Evolutionary conservation across 2,888 invertebrate species (phyloP).

Genomic region (Polymixis flavicincta): DNA sequence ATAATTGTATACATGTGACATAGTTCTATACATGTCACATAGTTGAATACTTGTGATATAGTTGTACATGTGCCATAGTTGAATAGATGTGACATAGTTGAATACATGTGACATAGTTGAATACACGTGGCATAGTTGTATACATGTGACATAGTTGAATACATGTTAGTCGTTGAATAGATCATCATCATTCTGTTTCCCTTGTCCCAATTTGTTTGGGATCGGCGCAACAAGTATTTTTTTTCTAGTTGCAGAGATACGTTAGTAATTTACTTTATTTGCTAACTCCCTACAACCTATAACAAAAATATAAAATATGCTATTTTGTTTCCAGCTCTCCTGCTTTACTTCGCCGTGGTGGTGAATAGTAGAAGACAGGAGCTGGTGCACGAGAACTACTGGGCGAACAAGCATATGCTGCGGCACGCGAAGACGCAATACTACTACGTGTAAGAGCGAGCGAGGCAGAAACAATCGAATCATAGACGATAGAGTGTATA

Average conservation of each 20-base stretch:
- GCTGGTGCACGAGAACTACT: conserved; percentile 72
- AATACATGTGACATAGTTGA: no score
- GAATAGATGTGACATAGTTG: no score
- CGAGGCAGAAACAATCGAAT: conserved; percentile 33
- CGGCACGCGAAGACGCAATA: conserved; percentile 67
- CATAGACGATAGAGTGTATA: not conserved
- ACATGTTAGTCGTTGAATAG: no score
- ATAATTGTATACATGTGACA: no score
- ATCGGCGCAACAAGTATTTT: no score
- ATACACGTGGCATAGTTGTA: no score
- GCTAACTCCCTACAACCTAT: not conserved
- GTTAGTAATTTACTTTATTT: not conserved
- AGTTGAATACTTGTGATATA: no score
- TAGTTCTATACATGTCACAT: no score
- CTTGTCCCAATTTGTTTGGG: not conserved
- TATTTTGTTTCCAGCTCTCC: conserved; percentile 69
- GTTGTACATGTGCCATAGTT: no score
- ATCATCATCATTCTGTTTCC: not conserved
- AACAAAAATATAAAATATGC: not conserved
- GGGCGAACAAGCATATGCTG: conserved; percentile 72
- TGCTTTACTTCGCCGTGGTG: conserved; percentile 80
- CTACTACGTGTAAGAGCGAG: conserved; percentile 66
- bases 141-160: no score
- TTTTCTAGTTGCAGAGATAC: not conserved
- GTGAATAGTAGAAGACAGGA: conserved; percentile 80